Percentiles rank a stretch among this genome's conserved stretches.
These are phyloP conservation scores for Neomorphus geoffroyi DNA, from an alignment of 2,797 vertebrate species.

Conservation along the genomic window DNA sequence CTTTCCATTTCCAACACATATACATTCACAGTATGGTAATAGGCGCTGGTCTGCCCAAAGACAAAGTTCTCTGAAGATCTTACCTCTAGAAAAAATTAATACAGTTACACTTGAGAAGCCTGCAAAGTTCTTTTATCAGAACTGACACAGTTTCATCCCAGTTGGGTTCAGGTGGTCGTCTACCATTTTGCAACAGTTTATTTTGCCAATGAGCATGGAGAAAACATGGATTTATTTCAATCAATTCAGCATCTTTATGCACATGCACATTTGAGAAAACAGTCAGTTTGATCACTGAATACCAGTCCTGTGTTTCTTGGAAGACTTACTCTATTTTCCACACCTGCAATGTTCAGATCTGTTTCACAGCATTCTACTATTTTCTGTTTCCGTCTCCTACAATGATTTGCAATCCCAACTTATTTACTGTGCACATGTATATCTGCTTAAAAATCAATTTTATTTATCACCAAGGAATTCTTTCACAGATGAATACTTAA, in stretches of 20 bases:
- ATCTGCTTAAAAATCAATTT: slow-evolving; percentile 49
- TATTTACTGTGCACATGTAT: slow-evolving; percentile 8
- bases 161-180: neutral
- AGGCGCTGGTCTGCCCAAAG: neutral
- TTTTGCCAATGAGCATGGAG: neutral
- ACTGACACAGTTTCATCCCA: neutral
- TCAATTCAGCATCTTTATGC: slow-evolving; percentile 4
- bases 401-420: neutral
- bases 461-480: slow-evolving; percentile 44
- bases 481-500: slow-evolving; percentile 57
- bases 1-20: neutral
- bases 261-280: neutral
- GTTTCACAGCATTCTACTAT: neutral
- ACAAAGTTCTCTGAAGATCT: neutral
- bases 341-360: neutral
- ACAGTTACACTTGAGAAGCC: neutral
- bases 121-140: neutral
- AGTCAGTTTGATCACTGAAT: neutral
- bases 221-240: neutral
- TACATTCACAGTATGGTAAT: neutral
- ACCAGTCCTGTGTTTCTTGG: slow-evolving; percentile 1
- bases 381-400: neutral
- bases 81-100: neutral
- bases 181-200: neutral
- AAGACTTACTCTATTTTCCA: slow-evolving; percentile 24